Evolutionary conservation across 1,140 invertebrate species (phyloP).

Genomic region (Hyles vespertilio): DNA sequence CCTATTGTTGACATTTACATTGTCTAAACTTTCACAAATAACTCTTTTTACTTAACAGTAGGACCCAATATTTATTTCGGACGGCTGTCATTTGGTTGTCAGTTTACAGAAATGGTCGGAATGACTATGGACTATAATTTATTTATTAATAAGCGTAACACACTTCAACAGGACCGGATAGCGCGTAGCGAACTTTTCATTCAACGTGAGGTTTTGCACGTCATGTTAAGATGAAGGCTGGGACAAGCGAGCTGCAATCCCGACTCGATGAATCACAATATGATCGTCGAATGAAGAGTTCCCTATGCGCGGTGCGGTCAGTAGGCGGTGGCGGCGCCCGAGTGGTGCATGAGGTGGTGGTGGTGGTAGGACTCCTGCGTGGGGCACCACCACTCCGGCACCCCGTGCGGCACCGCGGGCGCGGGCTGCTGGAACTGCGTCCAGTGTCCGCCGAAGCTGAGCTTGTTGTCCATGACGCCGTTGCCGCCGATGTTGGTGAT

Average conservation of each 20-base stretch:
- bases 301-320: constrained; percentile 75
- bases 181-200: constrained; percentile 72
- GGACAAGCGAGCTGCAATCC: background rate
- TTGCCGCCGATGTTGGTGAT: constrained; percentile 68
- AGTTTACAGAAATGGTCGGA: constrained; percentile 32
- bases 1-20: constrained; percentile 28
- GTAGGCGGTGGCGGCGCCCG: constrained; percentile 69
- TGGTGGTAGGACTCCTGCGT: constrained; percentile 68
- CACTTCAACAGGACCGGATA: constrained; percentile 27
- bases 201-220: constrained; percentile 38
- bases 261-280: background rate
- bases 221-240: too few species aligned
- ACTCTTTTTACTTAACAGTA: constrained; percentile 37
- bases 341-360: constrained; percentile 69
- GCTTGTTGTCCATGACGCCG: constrained; percentile 62
- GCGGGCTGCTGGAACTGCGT: constrained; percentile 65
- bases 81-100: constrained; percentile 40
- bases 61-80: constrained; percentile 41
- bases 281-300: constrained; percentile 66
- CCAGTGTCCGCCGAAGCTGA: constrained; percentile 64
- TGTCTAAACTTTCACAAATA: constrained; percentile 30
- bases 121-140: constrained; percentile 33
- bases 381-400: constrained; percentile 72
- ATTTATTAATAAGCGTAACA: constrained; percentile 60
- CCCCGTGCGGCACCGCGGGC: constrained; percentile 55